A percentile compares a stretch with the other conserved stretches of the same genome.
phyloP scores from a whole-genome alignment of 2,888 invertebrate species.

The Drosophila putrida region DNA sequence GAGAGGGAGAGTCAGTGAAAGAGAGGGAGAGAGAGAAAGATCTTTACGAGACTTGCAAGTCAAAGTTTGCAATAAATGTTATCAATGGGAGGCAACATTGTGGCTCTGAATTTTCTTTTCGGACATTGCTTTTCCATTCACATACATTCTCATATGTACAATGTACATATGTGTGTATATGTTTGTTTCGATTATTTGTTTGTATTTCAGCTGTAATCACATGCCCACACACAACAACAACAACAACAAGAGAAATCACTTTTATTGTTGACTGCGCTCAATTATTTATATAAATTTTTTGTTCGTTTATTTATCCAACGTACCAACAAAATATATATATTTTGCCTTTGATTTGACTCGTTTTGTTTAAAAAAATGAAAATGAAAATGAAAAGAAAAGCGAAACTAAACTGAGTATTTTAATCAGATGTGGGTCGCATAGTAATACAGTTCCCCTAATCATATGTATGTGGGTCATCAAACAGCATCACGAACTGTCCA shows the following conservation, averaged over 20 bases:
- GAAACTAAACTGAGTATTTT: slow-evolving; percentile 6
- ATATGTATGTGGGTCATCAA: slow-evolving; percentile 64
- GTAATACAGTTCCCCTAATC: slow-evolving; percentile 38
- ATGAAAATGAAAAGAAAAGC: not conserved
- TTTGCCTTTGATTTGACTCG: slow-evolving; percentile 11
- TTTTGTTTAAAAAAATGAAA: slow-evolving; percentile 21
- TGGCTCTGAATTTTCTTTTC: slow-evolving; percentile 16
- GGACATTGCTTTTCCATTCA: slow-evolving; percentile 9
- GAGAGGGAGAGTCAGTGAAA: not conserved
- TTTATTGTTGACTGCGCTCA: slow-evolving; percentile 76
- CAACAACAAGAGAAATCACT: slow-evolving; percentile 47
- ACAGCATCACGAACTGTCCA: slow-evolving; percentile 33
- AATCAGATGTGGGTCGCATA: slow-evolving; percentile 41
- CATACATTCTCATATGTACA: not conserved
- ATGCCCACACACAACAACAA: slow-evolving; percentile 20
- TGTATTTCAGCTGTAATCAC: slow-evolving; percentile 53
- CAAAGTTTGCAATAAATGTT: slow-evolving; percentile 32
- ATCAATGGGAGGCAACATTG: slow-evolving; percentile 29
- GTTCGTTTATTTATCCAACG: slow-evolving; percentile 23
- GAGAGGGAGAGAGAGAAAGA: slow-evolving; percentile 1
- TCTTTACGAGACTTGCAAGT: slow-evolving; percentile 15
- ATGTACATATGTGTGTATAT: not conserved
- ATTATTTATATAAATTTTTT: slow-evolving; percentile 64
- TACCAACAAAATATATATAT: not conserved
- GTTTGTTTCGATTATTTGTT: slow-evolving; percentile 35